Evolutionary conservation across 2,888 invertebrate species (phyloP).

Genomic region (Criorhina ranunculi): DNA sequence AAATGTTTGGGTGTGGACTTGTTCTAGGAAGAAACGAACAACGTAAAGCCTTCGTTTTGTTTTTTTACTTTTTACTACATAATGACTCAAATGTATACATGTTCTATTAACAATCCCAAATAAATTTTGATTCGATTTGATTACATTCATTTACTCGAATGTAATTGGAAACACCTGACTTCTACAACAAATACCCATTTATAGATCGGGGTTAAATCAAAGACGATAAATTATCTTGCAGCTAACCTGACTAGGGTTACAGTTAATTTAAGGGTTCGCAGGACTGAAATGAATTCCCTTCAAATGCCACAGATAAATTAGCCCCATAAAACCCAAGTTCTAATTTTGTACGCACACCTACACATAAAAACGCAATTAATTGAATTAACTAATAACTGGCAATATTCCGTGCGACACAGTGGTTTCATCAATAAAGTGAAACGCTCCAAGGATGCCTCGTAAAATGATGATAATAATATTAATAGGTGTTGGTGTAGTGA

Average conservation of each 20-base stretch:
- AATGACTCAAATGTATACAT: neutral
- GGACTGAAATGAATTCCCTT: slow-evolving; percentile 19
- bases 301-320: slow-evolving; percentile 18
- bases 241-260: slow-evolving; percentile 4
- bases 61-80: too few species aligned
- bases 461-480: slow-evolving; percentile 12
- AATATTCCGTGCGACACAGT: slow-evolving; percentile 10
- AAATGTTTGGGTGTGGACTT: neutral
- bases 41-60: too few species aligned
- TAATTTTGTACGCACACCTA: slow-evolving; percentile 29
- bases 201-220: slow-evolving; percentile 3
- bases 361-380: slow-evolving; percentile 19
- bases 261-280: slow-evolving; percentile 32
- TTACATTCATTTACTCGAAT: slow-evolving; percentile 26
- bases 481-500: slow-evolving; percentile 16
- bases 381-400: slow-evolving; percentile 46
- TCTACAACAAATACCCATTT: neutral
- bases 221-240: neutral
- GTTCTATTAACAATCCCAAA: neutral
- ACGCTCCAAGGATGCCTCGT: neutral
- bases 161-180: neutral
- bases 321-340: slow-evolving; percentile 24
- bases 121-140: slow-evolving; percentile 36
- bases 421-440: slow-evolving; percentile 20
- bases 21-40: neutral